Evolutionary conservation across 1,140 invertebrate species (phyloP).

Genomic region (Protaetia brevitarsis): DNA sequence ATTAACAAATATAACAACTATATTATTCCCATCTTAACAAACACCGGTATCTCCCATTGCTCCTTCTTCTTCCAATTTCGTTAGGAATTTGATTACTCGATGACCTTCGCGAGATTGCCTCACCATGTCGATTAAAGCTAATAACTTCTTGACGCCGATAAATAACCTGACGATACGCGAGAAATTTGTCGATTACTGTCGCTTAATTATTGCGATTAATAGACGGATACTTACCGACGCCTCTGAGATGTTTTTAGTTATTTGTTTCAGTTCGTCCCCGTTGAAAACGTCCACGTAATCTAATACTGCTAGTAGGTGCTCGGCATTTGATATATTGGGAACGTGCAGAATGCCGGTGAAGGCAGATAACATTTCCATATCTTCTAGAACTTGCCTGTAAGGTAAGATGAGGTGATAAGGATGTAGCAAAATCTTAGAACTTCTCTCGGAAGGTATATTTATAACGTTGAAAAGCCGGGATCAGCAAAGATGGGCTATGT

Average conservation of each 20-base stretch:
- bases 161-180: constrained; percentile 66
- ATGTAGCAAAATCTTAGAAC: too few relatives aligned
- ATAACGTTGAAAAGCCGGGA: too few relatives aligned
- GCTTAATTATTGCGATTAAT: too few relatives aligned
- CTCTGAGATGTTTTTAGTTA: constrained; percentile 75
- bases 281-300: constrained; percentile 82
- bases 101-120: constrained; percentile 79
- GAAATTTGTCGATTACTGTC: neutral
- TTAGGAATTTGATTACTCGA: constrained; percentile 85
- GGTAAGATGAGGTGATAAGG: too few relatives aligned
- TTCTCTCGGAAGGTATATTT: too few relatives aligned
- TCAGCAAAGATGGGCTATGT: too few relatives aligned
- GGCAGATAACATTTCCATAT: constrained; percentile 90
- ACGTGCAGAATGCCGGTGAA: constrained; percentile 90
- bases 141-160: constrained; percentile 93
- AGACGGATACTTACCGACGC: constrained; percentile 70
- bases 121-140: constrained; percentile 86
- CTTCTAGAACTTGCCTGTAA: constrained; percentile 85
- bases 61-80: constrained; percentile 89
- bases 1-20: too few relatives aligned
- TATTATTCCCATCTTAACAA: constrained; percentile 31
- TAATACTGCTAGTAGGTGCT: constrained; percentile 81
- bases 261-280: constrained; percentile 71
- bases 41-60: constrained; percentile 55
- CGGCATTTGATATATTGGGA: constrained; percentile 80